phyloP scores from a whole-genome alignment of 1,140 invertebrate genomes.

The Heterodera schachtii region DNA sequence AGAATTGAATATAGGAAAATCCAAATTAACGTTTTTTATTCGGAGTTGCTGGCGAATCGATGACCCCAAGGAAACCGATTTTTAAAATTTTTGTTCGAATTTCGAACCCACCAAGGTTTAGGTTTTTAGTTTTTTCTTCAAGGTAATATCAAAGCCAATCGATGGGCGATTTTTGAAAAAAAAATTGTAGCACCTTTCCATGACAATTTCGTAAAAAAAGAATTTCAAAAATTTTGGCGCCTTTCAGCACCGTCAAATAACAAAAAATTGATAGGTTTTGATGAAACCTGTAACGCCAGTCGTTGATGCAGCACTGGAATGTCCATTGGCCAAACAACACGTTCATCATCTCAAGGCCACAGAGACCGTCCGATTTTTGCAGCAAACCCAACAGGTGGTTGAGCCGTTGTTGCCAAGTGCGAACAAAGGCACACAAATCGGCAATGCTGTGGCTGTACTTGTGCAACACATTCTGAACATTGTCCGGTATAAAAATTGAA shows the following conservation, averaged over 20 bases:
- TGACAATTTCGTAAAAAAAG: too few species aligned
- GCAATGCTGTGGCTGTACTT: background rate
- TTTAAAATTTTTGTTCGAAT: too few species aligned
- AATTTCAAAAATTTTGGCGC: too few species aligned
- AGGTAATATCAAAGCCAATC: too few species aligned
- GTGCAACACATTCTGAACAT: background rate
- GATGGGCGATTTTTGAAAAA: too few species aligned
- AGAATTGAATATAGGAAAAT: background rate
- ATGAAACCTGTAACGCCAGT: constrained; percentile 4
- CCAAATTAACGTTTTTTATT: too few species aligned
- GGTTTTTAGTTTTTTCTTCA: too few species aligned
- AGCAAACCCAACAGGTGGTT: background rate
- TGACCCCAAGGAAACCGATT: too few species aligned
- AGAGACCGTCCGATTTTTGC: background rate
- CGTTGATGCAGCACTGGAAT: background rate
- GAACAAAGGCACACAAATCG: constrained; percentile 10
- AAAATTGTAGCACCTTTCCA: background rate
- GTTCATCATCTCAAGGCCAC: background rate
- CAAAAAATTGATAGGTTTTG: background rate
- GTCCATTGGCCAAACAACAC: background rate
- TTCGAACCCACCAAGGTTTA: too few species aligned
- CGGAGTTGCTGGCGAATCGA: too few species aligned
- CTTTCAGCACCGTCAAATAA: background rate
- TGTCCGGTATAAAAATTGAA: background rate
- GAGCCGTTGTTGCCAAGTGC: constrained; percentile 1